Evolutionary conservation across 2,113 vertebrate genomes (phyloP).

Genomic region (Paracanthobrama guichenoti): DNA sequence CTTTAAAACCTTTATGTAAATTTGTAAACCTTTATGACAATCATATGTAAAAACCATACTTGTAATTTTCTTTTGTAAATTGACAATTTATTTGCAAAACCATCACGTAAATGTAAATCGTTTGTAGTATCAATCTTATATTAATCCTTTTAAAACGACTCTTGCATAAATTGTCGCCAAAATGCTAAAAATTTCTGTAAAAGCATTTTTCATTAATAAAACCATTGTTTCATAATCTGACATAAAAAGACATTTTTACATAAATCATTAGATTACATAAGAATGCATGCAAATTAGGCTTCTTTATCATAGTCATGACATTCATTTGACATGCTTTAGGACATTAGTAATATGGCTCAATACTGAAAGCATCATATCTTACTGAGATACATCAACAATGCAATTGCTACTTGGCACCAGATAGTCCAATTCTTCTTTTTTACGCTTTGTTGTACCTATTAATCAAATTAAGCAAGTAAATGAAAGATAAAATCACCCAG

Average conservation of each 20-base stretch:
- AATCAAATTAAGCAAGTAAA: not conserved
- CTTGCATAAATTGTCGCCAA: not conserved
- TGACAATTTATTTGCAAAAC: not conserved
- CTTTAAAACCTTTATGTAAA: too few species aligned
- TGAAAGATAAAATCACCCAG: slow-evolving; percentile 13
- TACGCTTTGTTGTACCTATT: not conserved
- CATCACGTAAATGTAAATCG: not conserved
- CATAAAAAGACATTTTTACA: not conserved
- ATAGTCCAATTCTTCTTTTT: not conserved
- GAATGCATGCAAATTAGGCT: too few species aligned
- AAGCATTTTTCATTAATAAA: not conserved
- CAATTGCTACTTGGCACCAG: not conserved
- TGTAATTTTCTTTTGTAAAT: too few species aligned
- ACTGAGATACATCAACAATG: not conserved
- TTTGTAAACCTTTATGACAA: not conserved
- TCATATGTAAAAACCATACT: not conserved
- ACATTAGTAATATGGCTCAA: not conserved
- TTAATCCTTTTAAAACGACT: not conserved
- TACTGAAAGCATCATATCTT: not conserved
- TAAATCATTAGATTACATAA: too few species aligned
- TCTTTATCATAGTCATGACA: not conserved
- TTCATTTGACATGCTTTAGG: not conserved
- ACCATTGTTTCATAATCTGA: too few species aligned
- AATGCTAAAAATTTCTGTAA: not conserved
- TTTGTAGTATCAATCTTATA: not conserved